These are phyloP conservation scores for Tridacna crocea DNA, from an alignment of 2,888 invertebrate genomes.

Conservation along the genomic window DNA sequence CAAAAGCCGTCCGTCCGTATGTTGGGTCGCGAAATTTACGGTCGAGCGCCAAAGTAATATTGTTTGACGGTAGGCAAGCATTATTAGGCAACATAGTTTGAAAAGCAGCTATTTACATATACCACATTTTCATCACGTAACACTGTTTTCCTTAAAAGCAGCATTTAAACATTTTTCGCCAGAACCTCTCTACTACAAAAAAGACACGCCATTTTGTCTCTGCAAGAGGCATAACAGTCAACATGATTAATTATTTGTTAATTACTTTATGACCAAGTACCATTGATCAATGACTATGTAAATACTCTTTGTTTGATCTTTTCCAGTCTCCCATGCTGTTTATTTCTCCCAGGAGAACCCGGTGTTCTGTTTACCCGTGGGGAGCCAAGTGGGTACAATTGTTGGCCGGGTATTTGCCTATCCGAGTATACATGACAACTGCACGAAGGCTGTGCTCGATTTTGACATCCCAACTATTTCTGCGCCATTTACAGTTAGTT, in stretches of 20 bases:
- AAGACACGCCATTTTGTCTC: background rate
- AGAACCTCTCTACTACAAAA: too few species aligned
- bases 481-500: background rate
- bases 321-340: slow-evolving; percentile 46
- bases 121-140: too few species aligned
- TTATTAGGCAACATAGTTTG: too few species aligned
- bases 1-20: too few species aligned
- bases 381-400: slow-evolving; percentile 33
- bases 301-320: slow-evolving; percentile 31
- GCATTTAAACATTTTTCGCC: too few species aligned
- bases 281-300: slow-evolving; percentile 8
- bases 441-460: slow-evolving; percentile 2
- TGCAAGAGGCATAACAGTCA: background rate
- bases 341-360: slow-evolving; percentile 54
- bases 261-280: slow-evolving; percentile 13
- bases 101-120: too few species aligned
- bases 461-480: background rate
- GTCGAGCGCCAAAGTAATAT: too few species aligned
- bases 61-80: too few species aligned
- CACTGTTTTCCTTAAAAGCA: too few species aligned
- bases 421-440: slow-evolving; percentile 34
- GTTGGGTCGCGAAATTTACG: too few species aligned
- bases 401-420: slow-evolving; percentile 57
- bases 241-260: slow-evolving; percentile 20
- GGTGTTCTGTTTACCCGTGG: slow-evolving; percentile 44